Evolutionary conservation across 2,797 vertebrate species (phyloP).

Genomic region (Craterocephalus amniculus): DNA sequence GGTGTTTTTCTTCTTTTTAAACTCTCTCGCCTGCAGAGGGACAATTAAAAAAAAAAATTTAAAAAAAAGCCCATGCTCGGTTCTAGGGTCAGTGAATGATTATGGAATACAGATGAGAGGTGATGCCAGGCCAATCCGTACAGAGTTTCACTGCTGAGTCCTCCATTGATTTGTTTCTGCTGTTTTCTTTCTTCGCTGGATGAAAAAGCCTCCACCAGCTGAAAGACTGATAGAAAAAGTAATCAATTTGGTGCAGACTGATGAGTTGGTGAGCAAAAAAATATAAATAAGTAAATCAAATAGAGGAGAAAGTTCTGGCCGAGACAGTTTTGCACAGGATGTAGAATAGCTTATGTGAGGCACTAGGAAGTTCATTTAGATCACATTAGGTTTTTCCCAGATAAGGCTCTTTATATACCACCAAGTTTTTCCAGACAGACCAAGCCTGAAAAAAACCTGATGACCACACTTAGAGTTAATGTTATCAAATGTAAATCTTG

Average conservation of each 20-base stretch:
- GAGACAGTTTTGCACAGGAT: conserved; percentile 15
- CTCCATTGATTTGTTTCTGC: conserved; percentile 62
- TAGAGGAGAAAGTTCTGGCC: conserved; percentile 4
- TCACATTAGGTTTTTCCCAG: neutral
- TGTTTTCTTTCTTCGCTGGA: conserved; percentile 2
- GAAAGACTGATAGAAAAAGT: conserved; percentile 41
- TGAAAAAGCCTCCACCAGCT: conserved; percentile 36
- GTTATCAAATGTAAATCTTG: neutral
- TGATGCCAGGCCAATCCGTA: conserved; percentile 54
- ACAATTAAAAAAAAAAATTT: no score
- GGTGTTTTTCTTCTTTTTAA: conserved; percentile 57
- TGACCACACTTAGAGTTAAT: neutral
- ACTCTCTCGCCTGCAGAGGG: conserved; percentile 59
- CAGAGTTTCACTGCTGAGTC: conserved; percentile 40
- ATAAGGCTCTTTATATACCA: conserved; percentile 8
- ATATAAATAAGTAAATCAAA: conserved; percentile 16
- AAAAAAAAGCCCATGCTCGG: conserved; percentile 56
- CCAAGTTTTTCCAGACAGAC: neutral
- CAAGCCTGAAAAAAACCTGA: no score
- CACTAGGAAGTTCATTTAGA: conserved; percentile 13
- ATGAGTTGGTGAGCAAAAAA: conserved; percentile 9
- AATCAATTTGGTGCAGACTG: conserved; percentile 31
- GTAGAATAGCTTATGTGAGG: conserved; percentile 17
- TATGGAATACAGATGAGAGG: conserved; percentile 75
- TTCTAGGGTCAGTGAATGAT: conserved; percentile 53